Conservation (phyloP, 2,888 invertebrate genomes). For the Pedicia rivosa region DNA sequence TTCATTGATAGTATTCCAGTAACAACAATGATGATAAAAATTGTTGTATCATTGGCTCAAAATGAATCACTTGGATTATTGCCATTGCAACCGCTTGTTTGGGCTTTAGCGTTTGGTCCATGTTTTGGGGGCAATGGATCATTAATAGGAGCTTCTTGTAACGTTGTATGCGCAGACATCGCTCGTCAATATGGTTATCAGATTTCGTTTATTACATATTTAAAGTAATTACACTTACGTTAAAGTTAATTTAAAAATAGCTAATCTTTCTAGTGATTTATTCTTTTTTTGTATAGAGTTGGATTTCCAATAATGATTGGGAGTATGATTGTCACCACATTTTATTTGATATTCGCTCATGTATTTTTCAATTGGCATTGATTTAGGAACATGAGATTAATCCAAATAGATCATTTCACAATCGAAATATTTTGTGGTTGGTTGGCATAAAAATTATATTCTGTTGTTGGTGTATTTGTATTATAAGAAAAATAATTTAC, state of each 20-base stretch:
- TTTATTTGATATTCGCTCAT: constrained; percentile 56
- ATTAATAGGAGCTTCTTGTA: constrained; percentile 76
- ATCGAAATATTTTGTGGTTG: too few species aligned
- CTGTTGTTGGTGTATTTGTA: too few species aligned
- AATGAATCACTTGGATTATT: constrained; percentile 47
- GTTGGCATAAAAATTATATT: too few species aligned
- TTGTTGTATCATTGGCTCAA: constrained; percentile 52
- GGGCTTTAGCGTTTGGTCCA: constrained; percentile 76
- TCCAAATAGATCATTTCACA: too few species aligned
- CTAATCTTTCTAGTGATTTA: not conserved
- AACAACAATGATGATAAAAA: constrained; percentile 80
- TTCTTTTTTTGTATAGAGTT: constrained; percentile 36
- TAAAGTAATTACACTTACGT: constrained; percentile 39
- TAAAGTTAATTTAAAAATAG: not conserved
- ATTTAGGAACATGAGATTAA: too few species aligned
- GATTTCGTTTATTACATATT: constrained; percentile 68
- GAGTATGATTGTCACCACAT: constrained; percentile 46
- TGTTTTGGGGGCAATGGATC: constrained; percentile 87
- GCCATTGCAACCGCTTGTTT: constrained; percentile 68
- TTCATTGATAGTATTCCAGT: constrained; percentile 85
- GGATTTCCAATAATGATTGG: constrained; percentile 74
- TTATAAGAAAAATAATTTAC: too few species aligned
- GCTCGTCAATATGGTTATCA: constrained; percentile 84
- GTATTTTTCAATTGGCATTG: constrained; percentile 45
- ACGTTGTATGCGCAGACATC: constrained; percentile 81